Evolutionary conservation across 2,113 vertebrate species (phyloP), one percentile per base, ranked within the genome.

Genomic region (Nibea coibor): DNA sequence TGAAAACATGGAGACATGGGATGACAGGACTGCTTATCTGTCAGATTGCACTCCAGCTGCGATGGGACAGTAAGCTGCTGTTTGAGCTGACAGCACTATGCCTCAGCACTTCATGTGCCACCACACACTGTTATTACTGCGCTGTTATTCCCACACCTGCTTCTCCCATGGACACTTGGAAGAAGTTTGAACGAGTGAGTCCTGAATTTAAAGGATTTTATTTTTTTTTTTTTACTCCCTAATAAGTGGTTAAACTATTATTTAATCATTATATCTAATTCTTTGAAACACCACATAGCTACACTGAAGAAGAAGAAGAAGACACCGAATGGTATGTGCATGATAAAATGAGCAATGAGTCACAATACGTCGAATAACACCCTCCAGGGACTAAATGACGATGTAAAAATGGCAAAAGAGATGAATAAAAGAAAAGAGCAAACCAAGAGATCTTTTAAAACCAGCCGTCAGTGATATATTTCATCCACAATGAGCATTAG

Each of bases 21-120:
- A 56, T 48, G 69, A 78, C 75, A 64, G 75, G 20, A 15, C 17
- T 59, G 63, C 81, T 78, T 62, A 73, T 83, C 62, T 62, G 62
- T 79, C 63, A 64, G 62, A 50, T 20, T 57, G 82, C 57, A 74
- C 75, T 74, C 70, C 69, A 48, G 58, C 81, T 63, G 57, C 4
- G 62, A 57, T 5, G n/a, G 70, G 70, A 77, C 75, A 45, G 50
- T 57, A 58, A 74, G 70, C 69, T 74, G 56, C 70, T 61, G 16
- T 54, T 47, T 51, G 47, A 62, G 56, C 56, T 47, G 43, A 35
- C 65, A 67, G 74, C 26, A n/a, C 53, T 16, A 14, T 50, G 65
- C 65, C 42, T 75, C 72, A 65, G 66, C 58, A 57, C 50, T 82
- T 58, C 19, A 69, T 48, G 45, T 48, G 57, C 42, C 39, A 0